Conservation (phyloP, 2,888 invertebrate genomes). For the Dendrolimus houi region DNA sequence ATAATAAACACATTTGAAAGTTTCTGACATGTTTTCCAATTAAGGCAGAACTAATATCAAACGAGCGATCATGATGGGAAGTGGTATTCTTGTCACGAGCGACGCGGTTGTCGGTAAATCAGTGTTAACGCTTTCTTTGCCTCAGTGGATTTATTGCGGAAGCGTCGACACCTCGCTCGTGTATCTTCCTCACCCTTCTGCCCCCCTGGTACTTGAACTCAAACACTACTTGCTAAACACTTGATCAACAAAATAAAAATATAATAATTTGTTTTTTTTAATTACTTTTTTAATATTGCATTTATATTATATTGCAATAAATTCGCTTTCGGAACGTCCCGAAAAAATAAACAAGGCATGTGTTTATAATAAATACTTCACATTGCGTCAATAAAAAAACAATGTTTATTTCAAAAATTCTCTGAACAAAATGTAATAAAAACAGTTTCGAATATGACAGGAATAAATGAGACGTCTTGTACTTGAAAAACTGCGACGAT, state of each 20-base stretch:
- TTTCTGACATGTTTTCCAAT: too few relatives aligned
- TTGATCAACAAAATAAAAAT: too few relatives aligned
- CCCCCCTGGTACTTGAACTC: constrained; percentile 30
- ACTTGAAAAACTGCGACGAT: constrained; percentile 58
- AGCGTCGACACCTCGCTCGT: constrained; percentile 39
- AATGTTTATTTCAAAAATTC: constrained; percentile 34
- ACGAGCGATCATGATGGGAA: not conserved
- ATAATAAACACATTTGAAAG: too few relatives aligned
- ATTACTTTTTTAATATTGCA: constrained; percentile 6
- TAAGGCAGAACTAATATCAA: not conserved
- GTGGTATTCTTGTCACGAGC: constrained; percentile 29
- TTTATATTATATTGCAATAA: constrained; percentile 23
- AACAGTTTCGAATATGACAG: constrained; percentile 53
- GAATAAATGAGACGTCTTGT: constrained; percentile 59
- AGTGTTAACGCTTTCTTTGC: constrained; percentile 62
- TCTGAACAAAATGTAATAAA: constrained; percentile 28
- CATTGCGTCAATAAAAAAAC: constrained; percentile 33
- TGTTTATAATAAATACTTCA: constrained; percentile 29
- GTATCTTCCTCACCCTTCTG: constrained; percentile 37
- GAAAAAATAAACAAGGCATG: constrained; percentile 26
- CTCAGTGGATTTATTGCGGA: constrained; percentile 48
- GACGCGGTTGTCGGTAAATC: constrained; percentile 54
- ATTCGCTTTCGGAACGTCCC: constrained; percentile 19
- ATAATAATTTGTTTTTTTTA: too few relatives aligned
- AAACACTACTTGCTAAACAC: constrained; percentile 11